Evolutionary conservation across 2,113 vertebrate species (phyloP), one percentile per base, ranked within the genome.

Genomic region (Crotalus horridus): DNA sequence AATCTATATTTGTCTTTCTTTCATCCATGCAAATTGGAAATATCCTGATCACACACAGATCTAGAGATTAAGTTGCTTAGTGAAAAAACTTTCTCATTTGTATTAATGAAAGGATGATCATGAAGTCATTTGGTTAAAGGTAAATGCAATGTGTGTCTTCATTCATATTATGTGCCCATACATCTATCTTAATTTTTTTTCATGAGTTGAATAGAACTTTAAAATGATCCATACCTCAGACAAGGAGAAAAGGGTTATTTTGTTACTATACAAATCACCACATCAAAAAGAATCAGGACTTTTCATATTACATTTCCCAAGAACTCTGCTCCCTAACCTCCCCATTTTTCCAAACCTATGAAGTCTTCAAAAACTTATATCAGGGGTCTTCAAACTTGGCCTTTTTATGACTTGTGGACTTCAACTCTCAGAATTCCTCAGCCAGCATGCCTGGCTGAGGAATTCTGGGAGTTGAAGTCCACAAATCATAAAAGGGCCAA

Each of bases 11-110:
- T 93, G 58, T 93, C 69, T 95, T 89, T 5, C 11, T 86, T 93
- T 95, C 94, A 94, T 61, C 61, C 95, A 85, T 8, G 94, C 91
- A 94, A 94, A 93, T 39, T 89, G 92, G 26, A 95, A 94, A 91
- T 89, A 85, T 11, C 0, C 81, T 93, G 23, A 87, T 90, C 91
- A 88, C 10, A 87, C 12, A 23, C 86, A 93, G 29, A 64, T 61
- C 39, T 29, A 46, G 48, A 39, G n/a, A 23, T 26, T 26, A 94
- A 94, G 90, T 92, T 54, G 9, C 39, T 69, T 91, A 51, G 26
- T 93, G 85, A 51, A 93, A 96, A 93, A 92, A 0, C 6, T 86
- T 54, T 74, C 88, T 69, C 56, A 46, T 86, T 91, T 92, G 69
- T n/a, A 92, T n/a, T 94, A 90, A 92, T 17, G 74, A 91, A 91